Evolutionary conservation across 2,113 vertebrate genomes (phyloP), one percentile per base, ranked within the genome.

Genomic region (Paralichthys olivaceus): DNA sequence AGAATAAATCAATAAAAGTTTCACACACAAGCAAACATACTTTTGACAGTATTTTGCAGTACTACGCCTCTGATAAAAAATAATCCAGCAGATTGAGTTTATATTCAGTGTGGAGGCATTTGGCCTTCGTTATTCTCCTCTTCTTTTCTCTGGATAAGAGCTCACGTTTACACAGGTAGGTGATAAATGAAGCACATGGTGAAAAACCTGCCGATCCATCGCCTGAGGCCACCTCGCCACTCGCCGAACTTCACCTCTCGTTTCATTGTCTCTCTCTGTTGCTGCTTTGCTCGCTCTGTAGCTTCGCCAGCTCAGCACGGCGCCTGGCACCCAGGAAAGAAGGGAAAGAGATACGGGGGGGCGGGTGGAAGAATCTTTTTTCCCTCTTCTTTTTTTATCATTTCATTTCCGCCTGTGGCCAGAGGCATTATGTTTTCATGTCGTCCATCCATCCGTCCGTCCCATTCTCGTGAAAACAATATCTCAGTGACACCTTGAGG

Each of bases 1-100:
- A 84, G 66, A 79, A 75, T 62, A 73, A 79, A 88, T 87, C 79
- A 75, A 75, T 86, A 55, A 64, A 69, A 72, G 76, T 66, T 58
- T 53, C 51, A 65, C 54, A 45, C 60, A 34, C 6, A 51, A 22
- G 11, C 5, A 49, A 25, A 11, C 12, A 26, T 19, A 55, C 9
- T 69, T 72, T 65, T 61, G 67, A 75, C 49, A 71, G 51, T 26
- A 20, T 65, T 25, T 84, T 77, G 45, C 40, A 25, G 59, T 40
- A 29, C 19, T 72, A 67, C 20, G 54, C 23, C 55, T 74, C 47
- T 63, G n/a, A 64, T 81, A 45, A 55, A 65, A 83, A 77, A n/a
- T n/a, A 69, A 12, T 9, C 69, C 72, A 56, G 57, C 60, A 19
- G 11, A 74, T 63, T 8, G 15, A 60, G 17, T 80, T 81, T 49